A percentile compares a stretch with the other conserved stretches of the same genome.
Conservation (phyloP, 2,888 invertebrate species). For the Andrena chrysosceles region DNA sequence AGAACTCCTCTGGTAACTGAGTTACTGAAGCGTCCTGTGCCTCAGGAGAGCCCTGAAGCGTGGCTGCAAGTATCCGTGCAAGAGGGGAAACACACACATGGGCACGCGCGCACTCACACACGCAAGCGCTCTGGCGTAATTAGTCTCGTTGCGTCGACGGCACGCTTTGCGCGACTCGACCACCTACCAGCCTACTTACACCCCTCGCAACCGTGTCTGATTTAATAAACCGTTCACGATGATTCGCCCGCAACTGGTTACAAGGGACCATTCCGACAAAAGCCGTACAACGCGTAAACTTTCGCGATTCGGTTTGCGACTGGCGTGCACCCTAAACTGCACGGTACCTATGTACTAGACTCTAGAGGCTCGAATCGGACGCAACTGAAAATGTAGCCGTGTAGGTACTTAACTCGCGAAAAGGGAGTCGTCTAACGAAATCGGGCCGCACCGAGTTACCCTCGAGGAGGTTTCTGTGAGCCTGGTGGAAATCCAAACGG, state of each 20-base stretch:
- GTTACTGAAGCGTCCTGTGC: constrained; percentile 8
- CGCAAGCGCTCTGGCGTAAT: constrained; percentile 30
- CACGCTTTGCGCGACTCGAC: constrained; percentile 32
- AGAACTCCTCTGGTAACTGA: constrained; percentile 1
- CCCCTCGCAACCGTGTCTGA: constrained; percentile 26
- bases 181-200: constrained; percentile 32
- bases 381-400: too few species aligned
- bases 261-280: constrained; percentile 42
- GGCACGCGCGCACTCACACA: constrained; percentile 17
- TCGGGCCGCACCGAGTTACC: background rate
- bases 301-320: constrained; percentile 57
- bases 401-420: background rate
- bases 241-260: constrained; percentile 24
- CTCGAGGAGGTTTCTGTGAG: background rate
- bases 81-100: constrained; percentile 18
- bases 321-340: constrained; percentile 15
- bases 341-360: too few species aligned
- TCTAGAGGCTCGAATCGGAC: too few species aligned
- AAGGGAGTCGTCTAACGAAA: constrained; percentile 34
- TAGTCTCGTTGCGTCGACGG: constrained; percentile 51
- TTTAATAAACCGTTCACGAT: constrained; percentile 49
- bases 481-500: background rate
- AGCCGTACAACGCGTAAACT: constrained; percentile 51
- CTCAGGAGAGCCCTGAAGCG: constrained; percentile 22
- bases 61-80: constrained; percentile 27